Evolutionary conservation across 2,113 vertebrate genomes (phyloP), one percentile per base, ranked within the genome.

Genomic region (Sturnira hondurensis): DNA sequence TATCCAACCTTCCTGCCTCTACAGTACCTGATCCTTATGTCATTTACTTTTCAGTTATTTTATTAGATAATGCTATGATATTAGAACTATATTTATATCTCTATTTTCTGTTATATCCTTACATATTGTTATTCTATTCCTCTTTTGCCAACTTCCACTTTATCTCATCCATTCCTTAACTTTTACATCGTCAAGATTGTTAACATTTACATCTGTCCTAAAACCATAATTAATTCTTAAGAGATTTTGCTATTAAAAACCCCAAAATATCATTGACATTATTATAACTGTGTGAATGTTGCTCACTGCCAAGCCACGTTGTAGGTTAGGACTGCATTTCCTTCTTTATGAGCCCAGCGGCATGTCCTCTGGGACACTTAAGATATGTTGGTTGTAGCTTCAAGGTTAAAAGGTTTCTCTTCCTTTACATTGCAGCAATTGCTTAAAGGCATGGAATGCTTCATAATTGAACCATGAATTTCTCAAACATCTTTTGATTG

Each of bases 21-120:
- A 26, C 4, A 24, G 5, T 70, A 89, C 78, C 87, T 93, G 5
- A 54, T 56, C 14, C 81, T 74, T 80, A 87, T 7, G 17, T 82
- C 90, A n/a, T 78, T 92, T 91, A 85, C 41, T 96, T 96, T 85
- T 95, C 12, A 85, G 47, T 81, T 54, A 83, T 93, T 93, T 96
- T 89, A 54, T 65, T 81, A 81, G 50, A 63, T 80, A 82, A 71
- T 28, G n/a, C 86, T 89, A 41, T 73, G 36, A 65, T 86, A 52
- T 54, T 56, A 71, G 38, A 15, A 54, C 22, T 63, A 45, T 68
- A 67, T 65, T 94, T 86, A 63, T 58, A 45, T 54, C 45, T 85
- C 22, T 88, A 13, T 54, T 84, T 83, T 24, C 52, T 3, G 24
- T 65, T 86, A 71, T 89, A 82, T 86, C 2, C 8, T 67, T 82